Conservation (phyloP, 2,113 vertebrate genomes). For the Anhinga rufa region DNA sequence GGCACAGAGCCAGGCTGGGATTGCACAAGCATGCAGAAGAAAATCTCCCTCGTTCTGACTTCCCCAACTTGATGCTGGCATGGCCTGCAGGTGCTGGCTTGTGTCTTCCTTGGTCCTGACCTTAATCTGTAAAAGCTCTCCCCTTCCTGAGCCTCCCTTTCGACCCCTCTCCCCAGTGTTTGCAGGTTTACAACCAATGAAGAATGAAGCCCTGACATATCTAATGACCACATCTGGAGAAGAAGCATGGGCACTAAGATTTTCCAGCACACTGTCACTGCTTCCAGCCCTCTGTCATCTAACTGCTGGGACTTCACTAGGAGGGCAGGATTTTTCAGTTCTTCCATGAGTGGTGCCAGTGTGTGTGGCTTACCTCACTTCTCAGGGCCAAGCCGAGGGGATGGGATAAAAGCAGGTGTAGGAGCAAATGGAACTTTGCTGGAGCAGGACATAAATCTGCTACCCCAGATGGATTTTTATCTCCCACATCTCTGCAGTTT, state of each 20-base stretch:
- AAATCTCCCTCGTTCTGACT: neutral
- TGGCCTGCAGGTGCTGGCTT: neutral
- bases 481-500: neutral
- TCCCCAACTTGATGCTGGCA: neutral
- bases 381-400: neutral
- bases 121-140: neutral
- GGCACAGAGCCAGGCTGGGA: neutral
- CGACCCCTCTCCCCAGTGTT: neutral
- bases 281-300: neutral
- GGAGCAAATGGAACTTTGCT: neutral
- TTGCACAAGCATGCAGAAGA: neutral
- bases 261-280: neutral
- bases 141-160: neutral
- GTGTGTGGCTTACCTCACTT: neutral
- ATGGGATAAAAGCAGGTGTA: neutral
- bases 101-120: neutral
- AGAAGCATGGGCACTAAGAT: neutral
- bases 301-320: fast-evolving
- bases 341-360: neutral
- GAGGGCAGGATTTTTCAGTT: neutral
- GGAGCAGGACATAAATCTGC: neutral
- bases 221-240: neutral
- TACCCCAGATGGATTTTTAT: neutral
- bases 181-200: neutral
- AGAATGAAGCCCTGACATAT: neutral